Evolutionary conservation across 2,113 vertebrate species (phyloP).

Genomic region (Columba livia): DNA sequence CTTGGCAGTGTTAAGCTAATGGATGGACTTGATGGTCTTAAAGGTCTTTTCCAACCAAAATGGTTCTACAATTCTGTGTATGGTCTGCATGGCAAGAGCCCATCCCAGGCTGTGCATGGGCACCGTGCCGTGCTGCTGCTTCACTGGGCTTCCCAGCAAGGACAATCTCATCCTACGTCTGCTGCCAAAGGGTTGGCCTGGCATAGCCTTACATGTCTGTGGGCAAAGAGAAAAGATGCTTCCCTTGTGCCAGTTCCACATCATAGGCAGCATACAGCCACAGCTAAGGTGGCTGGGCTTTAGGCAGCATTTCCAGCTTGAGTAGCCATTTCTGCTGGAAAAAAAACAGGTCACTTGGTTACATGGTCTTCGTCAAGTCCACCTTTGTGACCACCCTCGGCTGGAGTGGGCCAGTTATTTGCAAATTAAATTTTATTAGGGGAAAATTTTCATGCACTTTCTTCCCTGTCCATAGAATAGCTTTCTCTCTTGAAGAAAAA

Average conservation of each 20-base stretch:
- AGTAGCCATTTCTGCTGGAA: background rate
- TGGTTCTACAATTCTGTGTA: too few relatives aligned
- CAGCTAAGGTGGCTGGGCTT: background rate
- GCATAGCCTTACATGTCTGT: too few relatives aligned
- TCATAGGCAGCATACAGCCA: background rate
- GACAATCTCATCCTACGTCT: background rate
- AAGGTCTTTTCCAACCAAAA: too few relatives aligned
- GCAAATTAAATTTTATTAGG: background rate
- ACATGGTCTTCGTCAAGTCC: background rate
- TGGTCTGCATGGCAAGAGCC: background rate
- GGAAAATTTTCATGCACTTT: fast-evolving
- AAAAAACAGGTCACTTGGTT: background rate
- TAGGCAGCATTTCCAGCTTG: background rate
- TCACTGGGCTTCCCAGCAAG: background rate
- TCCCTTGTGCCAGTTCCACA: background rate
- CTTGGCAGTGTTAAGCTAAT: too few relatives aligned
- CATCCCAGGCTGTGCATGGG: too few relatives aligned
- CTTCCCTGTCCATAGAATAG: background rate
- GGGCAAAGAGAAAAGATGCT: background rate
- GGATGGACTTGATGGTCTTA: too few relatives aligned
- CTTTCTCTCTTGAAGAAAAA: background rate
- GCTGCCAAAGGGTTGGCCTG: background rate
- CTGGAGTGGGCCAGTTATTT: background rate
- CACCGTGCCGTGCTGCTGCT: background rate
- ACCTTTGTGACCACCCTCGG: background rate